Evolutionary conservation across 2,113 vertebrate genomes (phyloP).

Genomic region (Halcyon senegalensis): DNA sequence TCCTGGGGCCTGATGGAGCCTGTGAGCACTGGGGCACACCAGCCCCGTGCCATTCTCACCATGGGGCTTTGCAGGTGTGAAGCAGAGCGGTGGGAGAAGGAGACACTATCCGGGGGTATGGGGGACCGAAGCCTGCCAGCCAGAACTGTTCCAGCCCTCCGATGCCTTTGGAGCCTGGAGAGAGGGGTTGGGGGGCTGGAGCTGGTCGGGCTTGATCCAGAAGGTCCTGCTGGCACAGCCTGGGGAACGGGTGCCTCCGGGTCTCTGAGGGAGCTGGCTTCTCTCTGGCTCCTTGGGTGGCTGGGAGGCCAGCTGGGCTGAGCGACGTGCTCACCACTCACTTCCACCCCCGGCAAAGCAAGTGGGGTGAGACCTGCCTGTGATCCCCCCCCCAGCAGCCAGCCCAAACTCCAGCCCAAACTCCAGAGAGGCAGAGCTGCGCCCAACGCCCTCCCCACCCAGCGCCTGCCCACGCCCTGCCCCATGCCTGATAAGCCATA

Average conservation of each 20-base stretch:
- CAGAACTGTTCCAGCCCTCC: accelerated
- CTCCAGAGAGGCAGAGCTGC: neutral
- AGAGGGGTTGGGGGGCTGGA: neutral
- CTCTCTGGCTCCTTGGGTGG: neutral
- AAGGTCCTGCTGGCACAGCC: neutral
- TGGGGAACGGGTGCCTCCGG: accelerated
- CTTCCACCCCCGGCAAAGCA: neutral
- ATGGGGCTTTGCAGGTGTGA: neutral
- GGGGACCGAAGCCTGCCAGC: neutral
- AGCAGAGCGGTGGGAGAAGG: neutral
- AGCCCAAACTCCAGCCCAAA: neutral
- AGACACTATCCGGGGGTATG: neutral
- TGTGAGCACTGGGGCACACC: accelerated
- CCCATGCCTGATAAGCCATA: conserved; percentile 60
- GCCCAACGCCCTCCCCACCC: accelerated
- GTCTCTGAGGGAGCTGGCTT: neutral
- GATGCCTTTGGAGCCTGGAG: neutral
- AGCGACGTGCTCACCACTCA: accelerated
- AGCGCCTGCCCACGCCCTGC: neutral
- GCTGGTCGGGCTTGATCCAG: neutral
- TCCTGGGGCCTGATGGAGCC: neutral
- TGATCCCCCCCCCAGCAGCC: neutral
- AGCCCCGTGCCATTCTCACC: neutral
- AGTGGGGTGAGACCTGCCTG: accelerated
- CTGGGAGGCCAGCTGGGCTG: neutral